Evolutionary conservation across 2,888 invertebrate genomes (phyloP).

Genomic region (Phoronis australis): DNA sequence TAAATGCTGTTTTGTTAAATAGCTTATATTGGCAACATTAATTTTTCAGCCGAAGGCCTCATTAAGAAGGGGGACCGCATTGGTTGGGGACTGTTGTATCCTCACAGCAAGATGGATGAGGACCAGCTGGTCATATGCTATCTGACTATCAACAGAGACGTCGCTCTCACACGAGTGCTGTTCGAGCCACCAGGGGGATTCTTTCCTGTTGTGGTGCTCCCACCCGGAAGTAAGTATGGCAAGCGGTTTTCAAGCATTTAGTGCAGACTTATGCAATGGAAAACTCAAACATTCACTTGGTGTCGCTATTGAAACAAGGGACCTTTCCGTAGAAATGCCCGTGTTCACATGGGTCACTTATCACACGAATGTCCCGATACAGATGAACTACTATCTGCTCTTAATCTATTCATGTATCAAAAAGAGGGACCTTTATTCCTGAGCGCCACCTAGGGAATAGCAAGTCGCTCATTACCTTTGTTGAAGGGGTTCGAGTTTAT

Average conservation of each 20-base stretch:
- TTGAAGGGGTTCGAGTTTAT: too few species aligned
- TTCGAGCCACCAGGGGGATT: slow-evolving; percentile 45
- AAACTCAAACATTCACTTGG: neutral
- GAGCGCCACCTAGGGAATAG: too few species aligned
- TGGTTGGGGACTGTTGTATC: slow-evolving; percentile 44
- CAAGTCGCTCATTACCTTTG: too few species aligned
- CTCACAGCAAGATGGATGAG: slow-evolving; percentile 18
- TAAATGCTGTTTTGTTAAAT: neutral
- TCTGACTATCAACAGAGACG: slow-evolving; percentile 40
- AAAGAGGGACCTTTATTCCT: neutral
- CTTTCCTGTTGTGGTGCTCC: slow-evolving; percentile 36
- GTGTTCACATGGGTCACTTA: neutral
- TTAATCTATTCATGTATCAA: too few species aligned
- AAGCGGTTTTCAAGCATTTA: too few species aligned
- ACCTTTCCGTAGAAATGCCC: neutral
- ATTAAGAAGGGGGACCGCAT: slow-evolving; percentile 36
- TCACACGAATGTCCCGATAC: too few species aligned
- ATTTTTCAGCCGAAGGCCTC: slow-evolving; percentile 24
- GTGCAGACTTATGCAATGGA: too few species aligned
- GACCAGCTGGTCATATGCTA: slow-evolving; percentile 43
- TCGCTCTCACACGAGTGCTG: slow-evolving; percentile 37
- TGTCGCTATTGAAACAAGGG: neutral
- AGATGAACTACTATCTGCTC: too few species aligned
- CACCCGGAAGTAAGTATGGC: slow-evolving; percentile 26
- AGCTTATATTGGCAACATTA: neutral